Conservation (phyloP, 2,113 vertebrate genomes). For the Oceanodroma tethys region DNA sequence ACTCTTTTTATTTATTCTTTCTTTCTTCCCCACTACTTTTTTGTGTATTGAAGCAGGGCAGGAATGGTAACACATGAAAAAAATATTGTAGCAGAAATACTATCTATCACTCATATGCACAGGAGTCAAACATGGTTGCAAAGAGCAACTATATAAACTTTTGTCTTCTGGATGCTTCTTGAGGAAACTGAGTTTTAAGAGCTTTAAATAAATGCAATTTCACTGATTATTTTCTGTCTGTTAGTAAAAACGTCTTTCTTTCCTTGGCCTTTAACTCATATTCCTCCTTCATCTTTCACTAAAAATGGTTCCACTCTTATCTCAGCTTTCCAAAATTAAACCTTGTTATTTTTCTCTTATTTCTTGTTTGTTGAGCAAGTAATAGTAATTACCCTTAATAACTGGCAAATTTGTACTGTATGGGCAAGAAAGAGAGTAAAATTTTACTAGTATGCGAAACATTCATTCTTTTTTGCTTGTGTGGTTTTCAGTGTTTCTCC, state of each 20-base stretch:
- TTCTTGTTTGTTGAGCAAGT: background rate
- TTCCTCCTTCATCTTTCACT: background rate
- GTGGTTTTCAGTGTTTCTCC: background rate
- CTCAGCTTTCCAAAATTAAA: background rate
- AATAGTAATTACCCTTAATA: background rate
- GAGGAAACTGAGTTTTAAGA: background rate
- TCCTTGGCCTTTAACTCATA: background rate
- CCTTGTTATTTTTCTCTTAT: background rate
- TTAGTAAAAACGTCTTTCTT: background rate
- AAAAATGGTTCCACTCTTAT: background rate
- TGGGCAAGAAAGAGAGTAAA: background rate
- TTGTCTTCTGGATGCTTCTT: background rate
- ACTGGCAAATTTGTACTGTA: background rate
- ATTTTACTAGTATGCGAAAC: background rate
- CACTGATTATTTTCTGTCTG: background rate
- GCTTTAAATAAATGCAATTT: background rate
- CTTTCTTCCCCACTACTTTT: background rate
- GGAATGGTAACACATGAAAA: background rate
- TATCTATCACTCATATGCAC: background rate
- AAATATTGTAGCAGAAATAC: background rate
- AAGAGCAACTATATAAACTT: background rate
- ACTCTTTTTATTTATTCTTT: background rate
- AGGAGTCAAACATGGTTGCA: background rate
- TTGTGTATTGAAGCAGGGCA: background rate
- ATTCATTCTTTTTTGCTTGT: background rate